Evolutionary conservation across 2,888 invertebrate genomes (phyloP).

Genomic region (Euzophera pinguis): DNA sequence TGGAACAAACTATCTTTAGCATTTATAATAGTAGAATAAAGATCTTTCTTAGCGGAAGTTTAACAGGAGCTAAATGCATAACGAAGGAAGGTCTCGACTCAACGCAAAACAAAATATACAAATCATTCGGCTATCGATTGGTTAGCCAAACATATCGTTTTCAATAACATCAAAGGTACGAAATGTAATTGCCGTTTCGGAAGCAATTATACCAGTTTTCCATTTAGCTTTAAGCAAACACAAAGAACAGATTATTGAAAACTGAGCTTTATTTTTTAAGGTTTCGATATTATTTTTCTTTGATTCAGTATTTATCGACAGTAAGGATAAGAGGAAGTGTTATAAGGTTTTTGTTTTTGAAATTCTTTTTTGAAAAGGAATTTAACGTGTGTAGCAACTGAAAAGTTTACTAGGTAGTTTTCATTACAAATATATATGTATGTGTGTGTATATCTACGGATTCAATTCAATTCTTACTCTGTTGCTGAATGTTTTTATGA

Average conservation of each 20-base stretch:
- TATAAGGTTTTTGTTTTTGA: conserved; percentile 34
- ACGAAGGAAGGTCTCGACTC: too few species aligned
- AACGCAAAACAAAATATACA: background rate
- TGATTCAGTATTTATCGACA: background rate
- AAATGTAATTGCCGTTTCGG: conserved; percentile 38
- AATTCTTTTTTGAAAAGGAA: background rate
- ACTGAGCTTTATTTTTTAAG: background rate
- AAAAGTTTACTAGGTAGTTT: too few species aligned
- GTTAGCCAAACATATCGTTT: background rate
- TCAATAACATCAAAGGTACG: conserved; percentile 27
- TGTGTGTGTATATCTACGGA: too few species aligned
- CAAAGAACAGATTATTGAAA: conserved; percentile 1
- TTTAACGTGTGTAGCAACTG: too few species aligned
- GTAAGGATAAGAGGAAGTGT: conserved; percentile 10
- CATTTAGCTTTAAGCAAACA: conserved; percentile 33
- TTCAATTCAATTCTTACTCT: too few species aligned
- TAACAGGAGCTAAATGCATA: too few species aligned
- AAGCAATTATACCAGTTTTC: conserved; percentile 40
- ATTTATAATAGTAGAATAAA: too few species aligned
- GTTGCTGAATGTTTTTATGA: too few species aligned
- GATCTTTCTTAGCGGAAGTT: too few species aligned
- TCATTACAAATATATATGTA: too few species aligned
- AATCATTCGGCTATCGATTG: background rate
- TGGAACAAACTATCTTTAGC: too few species aligned
- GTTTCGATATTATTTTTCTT: background rate